Conservation (phyloP, 2,113 vertebrate genomes). For the Myiopsitta monachus region DNA sequence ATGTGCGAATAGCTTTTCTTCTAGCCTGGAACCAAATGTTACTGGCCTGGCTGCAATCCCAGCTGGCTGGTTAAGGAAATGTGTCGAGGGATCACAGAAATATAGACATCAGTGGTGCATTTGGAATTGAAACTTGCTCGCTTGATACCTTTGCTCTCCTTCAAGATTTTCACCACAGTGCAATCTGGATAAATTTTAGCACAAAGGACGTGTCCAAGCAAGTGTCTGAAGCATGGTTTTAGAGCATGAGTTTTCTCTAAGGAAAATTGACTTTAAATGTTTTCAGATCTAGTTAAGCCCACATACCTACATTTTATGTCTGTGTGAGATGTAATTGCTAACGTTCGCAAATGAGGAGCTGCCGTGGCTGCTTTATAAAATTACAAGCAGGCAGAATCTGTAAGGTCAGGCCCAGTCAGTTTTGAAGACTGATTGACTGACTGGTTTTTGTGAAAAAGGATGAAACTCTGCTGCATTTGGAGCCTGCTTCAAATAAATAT, state of each 20-base stretch:
- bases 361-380: neutral
- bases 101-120: neutral
- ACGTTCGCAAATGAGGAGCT: neutral
- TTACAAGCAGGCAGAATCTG: neutral
- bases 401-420: neutral
- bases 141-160: slow-evolving; percentile 6
- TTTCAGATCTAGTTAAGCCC: slow-evolving; percentile 37
- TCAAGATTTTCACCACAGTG: neutral
- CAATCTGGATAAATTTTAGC: neutral
- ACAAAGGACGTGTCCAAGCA: slow-evolving; percentile 5
- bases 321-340: neutral
- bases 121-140: neutral
- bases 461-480: neutral
- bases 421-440: neutral
- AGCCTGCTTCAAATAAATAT: neutral
- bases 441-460: neutral
- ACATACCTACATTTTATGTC: neutral
- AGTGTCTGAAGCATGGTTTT: neutral
- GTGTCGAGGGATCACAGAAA: neutral
- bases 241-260: slow-evolving; percentile 10
- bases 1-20: neutral
- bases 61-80: neutral
- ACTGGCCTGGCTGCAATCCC: slow-evolving; percentile 4
- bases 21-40: neutral
- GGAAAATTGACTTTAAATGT: slow-evolving; percentile 40